Conservation (phyloP, 2,888 invertebrate genomes). For the Andrena hattorfiana region DNA sequence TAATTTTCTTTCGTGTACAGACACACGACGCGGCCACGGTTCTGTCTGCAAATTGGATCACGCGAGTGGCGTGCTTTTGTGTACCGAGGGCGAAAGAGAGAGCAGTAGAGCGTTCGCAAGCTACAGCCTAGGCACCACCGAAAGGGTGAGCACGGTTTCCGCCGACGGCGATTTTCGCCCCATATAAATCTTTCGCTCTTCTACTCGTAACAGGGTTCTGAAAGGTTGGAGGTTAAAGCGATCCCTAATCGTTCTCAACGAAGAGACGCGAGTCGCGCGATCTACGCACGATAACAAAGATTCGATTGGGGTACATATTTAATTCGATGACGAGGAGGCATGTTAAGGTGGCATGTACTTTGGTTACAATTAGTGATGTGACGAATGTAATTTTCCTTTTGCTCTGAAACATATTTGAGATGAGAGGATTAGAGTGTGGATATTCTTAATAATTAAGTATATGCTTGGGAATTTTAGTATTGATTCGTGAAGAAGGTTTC, state of each 20-base stretch:
- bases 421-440: no score
- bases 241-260: conserved; percentile 37
- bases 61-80: conserved; percentile 49
- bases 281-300: conserved; percentile 22
- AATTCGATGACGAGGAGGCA: background rate
- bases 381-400: no score
- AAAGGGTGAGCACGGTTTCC: conserved; percentile 26
- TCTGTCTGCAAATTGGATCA: conserved; percentile 58
- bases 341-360: background rate
- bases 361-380: no score
- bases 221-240: conserved; percentile 37
- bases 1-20: conserved; percentile 52
- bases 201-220: background rate
- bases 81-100: background rate
- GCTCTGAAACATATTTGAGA: no score
- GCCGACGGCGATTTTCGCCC: conserved; percentile 41
- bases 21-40: conserved; percentile 25
- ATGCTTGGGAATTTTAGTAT: no score
- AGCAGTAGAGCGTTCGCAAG: background rate
- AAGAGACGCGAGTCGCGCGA: background rate
- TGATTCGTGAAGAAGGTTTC: no score
- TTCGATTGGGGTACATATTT: conserved; percentile 20
- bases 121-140: conserved; percentile 2
- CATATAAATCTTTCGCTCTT: conserved; percentile 46
- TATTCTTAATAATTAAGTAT: no score